phyloP scores from a whole-genome alignment of 2,888 invertebrate genomes.

The Dromius quadrimaculatus region DNA sequence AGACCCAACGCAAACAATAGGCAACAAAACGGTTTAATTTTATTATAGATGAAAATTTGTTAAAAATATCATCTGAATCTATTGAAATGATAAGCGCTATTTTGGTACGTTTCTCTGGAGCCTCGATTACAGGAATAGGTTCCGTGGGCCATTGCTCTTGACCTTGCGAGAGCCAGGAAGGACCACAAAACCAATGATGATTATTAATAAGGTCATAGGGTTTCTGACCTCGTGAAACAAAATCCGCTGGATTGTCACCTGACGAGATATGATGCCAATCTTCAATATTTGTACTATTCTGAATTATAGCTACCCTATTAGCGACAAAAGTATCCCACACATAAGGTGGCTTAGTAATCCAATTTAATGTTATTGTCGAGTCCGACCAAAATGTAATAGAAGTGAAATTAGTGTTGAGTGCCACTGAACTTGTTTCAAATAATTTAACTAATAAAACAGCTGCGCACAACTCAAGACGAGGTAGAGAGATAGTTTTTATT shows the following conservation, averaged over 20 bases:
- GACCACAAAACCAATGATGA: constrained; percentile 21
- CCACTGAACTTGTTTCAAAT: background rate
- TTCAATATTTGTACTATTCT: too few relatives aligned
- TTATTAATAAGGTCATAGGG: constrained; percentile 7
- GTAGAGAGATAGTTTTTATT: constrained; percentile 12
- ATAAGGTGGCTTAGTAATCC: constrained; percentile 11
- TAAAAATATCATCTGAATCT: background rate
- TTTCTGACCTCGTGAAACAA: constrained; percentile 8
- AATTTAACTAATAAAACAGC: constrained; percentile 13
- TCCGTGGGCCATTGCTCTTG: background rate
- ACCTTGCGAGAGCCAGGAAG: constrained; percentile 12
- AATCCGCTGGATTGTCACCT: constrained; percentile 21
- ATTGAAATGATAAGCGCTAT: background rate
- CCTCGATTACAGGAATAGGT: background rate
- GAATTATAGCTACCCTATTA: constrained; percentile 14
- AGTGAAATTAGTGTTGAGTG: background rate
- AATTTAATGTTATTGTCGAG: constrained; percentile 13
- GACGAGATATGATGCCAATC: constrained; percentile 16
- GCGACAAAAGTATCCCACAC: constrained; percentile 16
- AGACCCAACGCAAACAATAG: constrained; percentile 8
- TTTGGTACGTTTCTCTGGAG: constrained; percentile 6
- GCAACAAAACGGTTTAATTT: constrained; percentile 22
- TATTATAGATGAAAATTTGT: background rate
- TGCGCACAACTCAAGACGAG: constrained; percentile 16
- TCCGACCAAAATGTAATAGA: constrained; percentile 12